These are phyloP conservation scores for Drosophila arawakana DNA, from an alignment of 1,140 invertebrate genomes.

Conservation along the genomic window DNA sequence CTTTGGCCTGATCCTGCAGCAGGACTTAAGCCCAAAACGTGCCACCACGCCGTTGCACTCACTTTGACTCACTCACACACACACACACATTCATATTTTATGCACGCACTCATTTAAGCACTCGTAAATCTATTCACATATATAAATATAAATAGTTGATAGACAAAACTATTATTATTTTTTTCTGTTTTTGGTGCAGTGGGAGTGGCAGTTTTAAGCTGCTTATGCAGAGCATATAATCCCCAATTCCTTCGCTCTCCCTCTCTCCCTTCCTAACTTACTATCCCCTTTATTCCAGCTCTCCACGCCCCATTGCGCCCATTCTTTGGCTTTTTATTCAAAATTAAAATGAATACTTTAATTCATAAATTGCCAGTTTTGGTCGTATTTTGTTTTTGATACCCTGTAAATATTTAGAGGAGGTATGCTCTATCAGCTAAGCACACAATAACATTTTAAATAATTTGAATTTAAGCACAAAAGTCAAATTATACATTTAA, in stretches of 20 bases:
- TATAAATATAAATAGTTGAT: constrained; percentile 17
- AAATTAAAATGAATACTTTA: constrained; percentile 28
- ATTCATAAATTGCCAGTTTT: constrained; percentile 37
- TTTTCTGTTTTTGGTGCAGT: not conserved
- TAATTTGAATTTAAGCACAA: not conserved
- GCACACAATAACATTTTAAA: not conserved
- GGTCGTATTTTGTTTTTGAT: not conserved
- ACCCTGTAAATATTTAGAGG: not conserved
- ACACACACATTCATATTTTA: constrained; percentile 27
- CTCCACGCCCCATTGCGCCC: not conserved
- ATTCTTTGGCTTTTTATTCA: not conserved
- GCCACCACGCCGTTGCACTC: constrained; percentile 32
- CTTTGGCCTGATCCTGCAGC: constrained; percentile 33
- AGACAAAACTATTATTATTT: constrained; percentile 29
- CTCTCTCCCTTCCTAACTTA: not conserved
- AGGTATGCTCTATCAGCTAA: not conserved
- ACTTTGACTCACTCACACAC: constrained; percentile 26
- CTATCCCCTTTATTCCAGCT: not conserved
- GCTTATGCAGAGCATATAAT: constrained; percentile 33
- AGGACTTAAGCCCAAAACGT: constrained; percentile 61
- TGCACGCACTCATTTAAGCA: constrained; percentile 26
- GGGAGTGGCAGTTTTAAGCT: constrained; percentile 34
- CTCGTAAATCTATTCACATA: constrained; percentile 21
- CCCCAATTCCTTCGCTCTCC: not conserved
- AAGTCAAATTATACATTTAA: not conserved